Percentiles rank a stretch among this genome's conserved stretches.
Evolutionary conservation across 2,888 invertebrate species (phyloP).

Genomic region (Melikaiella ostensackeni): DNA sequence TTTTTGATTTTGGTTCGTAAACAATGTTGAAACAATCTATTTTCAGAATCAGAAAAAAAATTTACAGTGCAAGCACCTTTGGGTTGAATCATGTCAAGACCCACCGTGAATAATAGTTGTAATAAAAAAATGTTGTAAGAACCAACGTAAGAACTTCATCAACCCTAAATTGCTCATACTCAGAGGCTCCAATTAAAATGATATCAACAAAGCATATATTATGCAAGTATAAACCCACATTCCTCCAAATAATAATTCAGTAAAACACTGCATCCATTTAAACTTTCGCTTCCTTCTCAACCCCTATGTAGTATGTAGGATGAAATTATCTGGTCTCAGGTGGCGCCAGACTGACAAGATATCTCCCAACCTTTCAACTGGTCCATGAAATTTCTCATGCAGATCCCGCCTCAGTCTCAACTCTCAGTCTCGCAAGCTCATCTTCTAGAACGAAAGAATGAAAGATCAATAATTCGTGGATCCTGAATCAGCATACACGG

Average conservation of each 20-base stretch:
- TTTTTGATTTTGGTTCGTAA: no score
- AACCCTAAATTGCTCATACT: no score
- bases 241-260: neutral
- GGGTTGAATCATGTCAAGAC: no score
- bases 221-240: neutral
- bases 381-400: neutral
- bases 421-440: conserved; percentile 15
- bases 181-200: neutral
- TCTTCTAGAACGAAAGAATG: neutral
- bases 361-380: neutral
- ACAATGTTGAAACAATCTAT: no score
- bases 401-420: conserved; percentile 9
- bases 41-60: no score
- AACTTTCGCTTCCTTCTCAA: conserved; percentile 1
- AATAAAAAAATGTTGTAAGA: no score
- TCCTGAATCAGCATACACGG: neutral
- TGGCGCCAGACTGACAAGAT: conserved; percentile 10
- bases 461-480: conserved; percentile 17
- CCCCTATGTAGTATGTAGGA: neutral
- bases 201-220: neutral
- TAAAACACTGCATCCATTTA: neutral
- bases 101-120: no score
- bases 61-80: no score
- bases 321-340: conserved; percentile 24
- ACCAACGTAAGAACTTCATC: no score